Evolutionary conservation across 2,113 vertebrate species (phyloP).

Genomic region (Labeo rohita): DNA sequence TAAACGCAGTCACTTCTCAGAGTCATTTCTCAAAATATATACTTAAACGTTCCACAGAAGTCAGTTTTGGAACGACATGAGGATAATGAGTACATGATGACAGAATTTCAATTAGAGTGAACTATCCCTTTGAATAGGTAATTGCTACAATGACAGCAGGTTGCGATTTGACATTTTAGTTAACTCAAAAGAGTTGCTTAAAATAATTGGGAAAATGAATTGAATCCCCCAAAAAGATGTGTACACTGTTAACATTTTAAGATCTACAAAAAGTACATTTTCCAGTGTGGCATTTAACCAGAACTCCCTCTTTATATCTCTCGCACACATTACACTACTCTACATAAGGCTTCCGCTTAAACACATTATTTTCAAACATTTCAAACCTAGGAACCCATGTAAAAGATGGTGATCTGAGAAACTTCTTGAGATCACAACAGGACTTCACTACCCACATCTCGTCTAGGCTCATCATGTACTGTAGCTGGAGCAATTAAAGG

Average conservation of each 20-base stretch:
- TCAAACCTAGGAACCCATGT: not conserved
- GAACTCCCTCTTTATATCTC: not conserved
- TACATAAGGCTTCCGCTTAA: not conserved
- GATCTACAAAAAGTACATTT: not conserved
- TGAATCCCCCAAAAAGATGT: not conserved
- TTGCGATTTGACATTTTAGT: not conserved
- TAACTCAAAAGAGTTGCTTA: not conserved
- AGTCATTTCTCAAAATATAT: not conserved
- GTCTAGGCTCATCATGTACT: not conserved
- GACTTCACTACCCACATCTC: not conserved
- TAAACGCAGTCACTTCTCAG: no score
- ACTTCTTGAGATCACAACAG: not conserved
- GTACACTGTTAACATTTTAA: not conserved
- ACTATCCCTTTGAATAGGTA: not conserved
- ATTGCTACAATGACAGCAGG: not conserved
- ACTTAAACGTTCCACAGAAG: not conserved
- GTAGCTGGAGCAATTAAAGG: not conserved
- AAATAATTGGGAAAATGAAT: not conserved
- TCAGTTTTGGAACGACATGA: not conserved
- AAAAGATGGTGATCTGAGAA: not conserved
- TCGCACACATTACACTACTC: not conserved
- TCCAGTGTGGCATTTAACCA: not conserved
- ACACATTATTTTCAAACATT: not conserved
- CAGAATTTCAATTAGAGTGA: not conserved
- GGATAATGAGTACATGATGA: not conserved